A percentile compares a stretch with the other conserved stretches of the same genome.
phyloP scores from a whole-genome alignment of 2,113 vertebrate genomes.

The Cettia cetti region DNA sequence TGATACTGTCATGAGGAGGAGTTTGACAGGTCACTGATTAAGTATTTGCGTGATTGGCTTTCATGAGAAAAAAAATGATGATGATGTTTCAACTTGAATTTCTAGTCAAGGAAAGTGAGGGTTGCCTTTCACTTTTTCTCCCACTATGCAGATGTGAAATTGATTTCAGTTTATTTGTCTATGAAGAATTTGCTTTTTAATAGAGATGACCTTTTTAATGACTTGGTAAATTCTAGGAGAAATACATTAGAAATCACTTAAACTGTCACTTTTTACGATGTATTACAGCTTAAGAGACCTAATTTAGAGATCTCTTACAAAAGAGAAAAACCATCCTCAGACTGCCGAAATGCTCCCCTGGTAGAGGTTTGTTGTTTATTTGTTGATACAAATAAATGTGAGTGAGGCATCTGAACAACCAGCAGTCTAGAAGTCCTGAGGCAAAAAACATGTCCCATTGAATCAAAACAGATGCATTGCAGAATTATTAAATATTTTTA shows the following conservation, averaged over 20 bases:
- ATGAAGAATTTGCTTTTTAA: background rate
- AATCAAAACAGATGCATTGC: background rate
- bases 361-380: background rate
- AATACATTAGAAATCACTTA: background rate
- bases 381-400: background rate
- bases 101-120: background rate
- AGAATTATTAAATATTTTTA: background rate
- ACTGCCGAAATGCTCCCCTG: background rate
- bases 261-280: background rate
- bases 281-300: background rate
- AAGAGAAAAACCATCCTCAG: background rate
- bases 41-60: conserved; percentile 13
- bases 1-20: conserved; percentile 10
- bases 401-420: background rate
- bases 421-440: background rate
- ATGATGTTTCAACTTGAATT: background rate
- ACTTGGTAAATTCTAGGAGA: background rate
- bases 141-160: background rate
- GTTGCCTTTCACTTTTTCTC: background rate
- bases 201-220: background rate
- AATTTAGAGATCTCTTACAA: background rate
- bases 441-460: background rate
- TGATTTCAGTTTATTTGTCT: background rate
- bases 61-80: background rate
- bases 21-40: conserved; percentile 9